phyloP scores from a whole-genome alignment of 2,888 invertebrate genomes.

The Apodemia zela region DNA sequence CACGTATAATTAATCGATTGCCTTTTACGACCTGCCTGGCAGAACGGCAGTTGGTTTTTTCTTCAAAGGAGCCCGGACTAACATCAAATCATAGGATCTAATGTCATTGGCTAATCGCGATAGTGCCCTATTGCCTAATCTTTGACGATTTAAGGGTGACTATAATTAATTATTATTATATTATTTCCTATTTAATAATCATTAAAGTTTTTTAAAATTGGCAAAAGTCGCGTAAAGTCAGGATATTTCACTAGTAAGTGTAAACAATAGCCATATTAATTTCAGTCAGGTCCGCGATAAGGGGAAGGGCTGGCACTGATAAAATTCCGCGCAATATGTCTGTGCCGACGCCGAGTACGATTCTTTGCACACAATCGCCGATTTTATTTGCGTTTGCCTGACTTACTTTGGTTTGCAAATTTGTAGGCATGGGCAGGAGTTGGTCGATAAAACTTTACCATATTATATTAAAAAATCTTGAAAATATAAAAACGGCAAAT shows the following conservation, averaged over 20 bases:
- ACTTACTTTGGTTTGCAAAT: conserved; percentile 24
- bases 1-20: too few species aligned
- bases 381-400: conserved; percentile 24
- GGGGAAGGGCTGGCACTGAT: neutral
- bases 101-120: too few species aligned
- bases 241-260: neutral
- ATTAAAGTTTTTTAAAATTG: too few species aligned
- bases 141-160: too few species aligned
- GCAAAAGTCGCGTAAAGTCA: too few species aligned
- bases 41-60: too few species aligned
- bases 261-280: conserved; percentile 6
- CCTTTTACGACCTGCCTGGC: too few species aligned
- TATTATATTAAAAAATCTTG: neutral
- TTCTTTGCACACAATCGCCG: conserved; percentile 22
- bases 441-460: neutral
- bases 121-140: too few species aligned
- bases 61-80: too few species aligned
- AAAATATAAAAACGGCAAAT: neutral
- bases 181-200: too few species aligned
- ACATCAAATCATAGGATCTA: too few species aligned
- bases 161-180: too few species aligned
- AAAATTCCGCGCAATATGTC: conserved; percentile 10
- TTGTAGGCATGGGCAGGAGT: conserved; percentile 13
- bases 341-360: conserved; percentile 10
- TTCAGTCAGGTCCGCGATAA: conserved; percentile 9